Conservation (phyloP, 1,140 invertebrate species). For the Cotesia chilonis region DNA sequence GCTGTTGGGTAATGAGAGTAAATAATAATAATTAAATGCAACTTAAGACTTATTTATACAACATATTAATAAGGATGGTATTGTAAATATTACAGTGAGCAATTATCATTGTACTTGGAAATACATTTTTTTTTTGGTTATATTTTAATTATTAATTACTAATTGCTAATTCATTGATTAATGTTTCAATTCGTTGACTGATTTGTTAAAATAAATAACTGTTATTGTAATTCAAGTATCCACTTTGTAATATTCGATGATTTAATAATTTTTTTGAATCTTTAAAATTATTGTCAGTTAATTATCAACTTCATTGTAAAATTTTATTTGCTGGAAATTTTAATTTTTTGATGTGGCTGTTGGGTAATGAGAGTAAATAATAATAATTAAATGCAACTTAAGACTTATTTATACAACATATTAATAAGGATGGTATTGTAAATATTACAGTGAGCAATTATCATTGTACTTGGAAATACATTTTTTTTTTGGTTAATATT, state of each 20-base stretch:
- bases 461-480: background rate
- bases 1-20: background rate
- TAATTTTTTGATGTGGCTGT: conserved; percentile 3
- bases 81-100: conserved; percentile 8
- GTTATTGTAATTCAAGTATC: no score
- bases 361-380: background rate
- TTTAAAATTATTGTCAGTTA: no score
- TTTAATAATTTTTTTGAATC: no score
- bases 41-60: conserved; percentile 7
- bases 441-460: conserved; percentile 8
- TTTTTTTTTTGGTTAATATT: background rate
- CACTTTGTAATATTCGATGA: no score
- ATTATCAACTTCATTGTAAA: no score
- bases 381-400: conserved; percentile 2
- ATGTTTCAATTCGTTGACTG: no score
- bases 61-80: conserved; percentile 1
- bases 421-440: conserved; percentile 5
- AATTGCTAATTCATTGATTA: no score
- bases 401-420: conserved; percentile 8
- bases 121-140: background rate
- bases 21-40: background rate
- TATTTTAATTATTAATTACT: no score
- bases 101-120: background rate
- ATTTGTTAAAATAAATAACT: no score
- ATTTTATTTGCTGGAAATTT: no score